Conservation (phyloP, 2,113 vertebrate genomes). For the Xyliphius kryptos region DNA sequence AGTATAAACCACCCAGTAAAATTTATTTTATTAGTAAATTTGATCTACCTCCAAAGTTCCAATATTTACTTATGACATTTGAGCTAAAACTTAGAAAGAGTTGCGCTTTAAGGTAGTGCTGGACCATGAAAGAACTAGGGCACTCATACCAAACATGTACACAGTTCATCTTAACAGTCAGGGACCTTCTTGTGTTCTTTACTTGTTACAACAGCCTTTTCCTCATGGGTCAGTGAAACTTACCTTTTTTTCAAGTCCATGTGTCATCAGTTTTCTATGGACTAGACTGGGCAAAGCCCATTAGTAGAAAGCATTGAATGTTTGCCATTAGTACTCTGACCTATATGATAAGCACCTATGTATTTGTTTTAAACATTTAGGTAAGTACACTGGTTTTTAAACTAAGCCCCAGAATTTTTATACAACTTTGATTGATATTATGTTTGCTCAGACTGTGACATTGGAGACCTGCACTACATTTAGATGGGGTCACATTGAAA, state of each 20-base stretch:
- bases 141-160: constrained; percentile 57
- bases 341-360: too few species aligned
- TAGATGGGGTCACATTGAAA: constrained; percentile 39
- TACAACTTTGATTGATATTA: constrained; percentile 37
- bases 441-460: constrained; percentile 39
- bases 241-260: constrained; percentile 57
- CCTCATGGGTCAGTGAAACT: constrained; percentile 60
- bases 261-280: neutral
- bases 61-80: constrained; percentile 6
- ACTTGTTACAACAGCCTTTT: constrained; percentile 53
- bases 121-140: constrained; percentile 32
- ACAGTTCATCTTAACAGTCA: constrained; percentile 56
- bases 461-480: constrained; percentile 34
- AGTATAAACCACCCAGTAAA: too few species aligned
- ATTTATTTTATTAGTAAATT: too few species aligned
- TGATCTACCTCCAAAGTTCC: too few species aligned
- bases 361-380: too few species aligned
- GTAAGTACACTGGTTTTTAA: too few species aligned
- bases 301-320: too few species aligned
- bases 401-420: constrained; percentile 1
- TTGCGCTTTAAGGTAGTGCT: too few species aligned
- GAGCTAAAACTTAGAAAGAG: too few species aligned
- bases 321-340: too few species aligned
- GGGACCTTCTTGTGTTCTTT: constrained; percentile 44
- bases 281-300: neutral